Base-by-base conservation (phyloP, 1,140 invertebrate species). In the Atta cephalotes region DNA sequence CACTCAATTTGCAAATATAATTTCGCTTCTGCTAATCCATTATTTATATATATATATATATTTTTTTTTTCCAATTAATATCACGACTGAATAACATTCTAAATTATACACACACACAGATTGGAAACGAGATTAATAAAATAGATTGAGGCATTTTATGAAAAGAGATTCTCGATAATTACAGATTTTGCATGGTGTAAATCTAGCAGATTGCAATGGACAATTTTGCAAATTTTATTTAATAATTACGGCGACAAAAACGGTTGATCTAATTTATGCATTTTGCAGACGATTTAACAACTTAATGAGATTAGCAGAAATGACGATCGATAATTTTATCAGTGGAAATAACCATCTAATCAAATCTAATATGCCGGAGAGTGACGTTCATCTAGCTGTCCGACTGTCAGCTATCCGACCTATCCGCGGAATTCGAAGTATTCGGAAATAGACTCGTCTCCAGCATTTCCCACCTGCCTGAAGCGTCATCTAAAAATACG, bases 401-500 rank as follows among this genome's bases (percentile, higher is more conserved):
- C 35, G 28, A 72, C 51, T 90, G 80, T 85, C 88, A 87, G 62
- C 56, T 62, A 76, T 85, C 62, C 35, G 53, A 87, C 62, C 80
- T 85, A 80, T 81, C 68, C 76, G 14, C 31, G 82, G 58, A 88
- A 92, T 91, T 76, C 74, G 58, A 66, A 63, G 86, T 87, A 72
- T 68, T 86, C 92, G 89, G 85, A 82, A 91, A 90, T 91, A 91
- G 87, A 89, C 45, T 78, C 66, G 89, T 92, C 88, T 87, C 87
- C 85, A 79, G 58, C 85, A 90, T 92, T 85, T 87, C 65, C 80
- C 79, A 91, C 87, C 89, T 91, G 91, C 85, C 88, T 28, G 86
- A 76, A 63, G 87, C 71, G 68, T 1, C 62, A 68, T 90, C 89
- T 92, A 91, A 93, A 93, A 93, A 93, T 93, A 92, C 85, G 65